phyloP scores from a whole-genome alignment of 2,888 invertebrate species.

The Drosophila algonquin region DNA sequence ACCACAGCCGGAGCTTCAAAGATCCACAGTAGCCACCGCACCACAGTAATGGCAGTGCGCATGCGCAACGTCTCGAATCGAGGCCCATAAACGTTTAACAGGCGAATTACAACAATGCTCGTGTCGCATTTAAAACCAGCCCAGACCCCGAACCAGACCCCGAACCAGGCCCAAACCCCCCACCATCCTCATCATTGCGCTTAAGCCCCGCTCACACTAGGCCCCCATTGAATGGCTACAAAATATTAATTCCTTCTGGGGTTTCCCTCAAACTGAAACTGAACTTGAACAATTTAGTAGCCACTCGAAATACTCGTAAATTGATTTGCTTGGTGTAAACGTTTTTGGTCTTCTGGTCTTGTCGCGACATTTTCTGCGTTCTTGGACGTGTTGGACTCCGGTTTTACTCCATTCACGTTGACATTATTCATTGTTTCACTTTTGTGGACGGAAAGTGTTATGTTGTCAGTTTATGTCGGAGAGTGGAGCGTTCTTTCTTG shows the following conservation, averaged over 20 bases:
- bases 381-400: conserved; percentile 38
- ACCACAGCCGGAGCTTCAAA: background rate
- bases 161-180: background rate
- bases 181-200: background rate
- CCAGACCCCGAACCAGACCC: background rate
- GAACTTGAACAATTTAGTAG: conserved; percentile 9
- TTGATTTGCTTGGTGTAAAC: conserved; percentile 6
- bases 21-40: conserved; percentile 17
- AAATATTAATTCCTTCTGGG: conserved; percentile 12
- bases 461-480: conserved; percentile 30
- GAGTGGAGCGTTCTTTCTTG: conserved; percentile 57
- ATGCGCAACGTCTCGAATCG: conserved; percentile 44
- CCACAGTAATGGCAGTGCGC: conserved; percentile 28
- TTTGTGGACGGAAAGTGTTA: conserved; percentile 17
- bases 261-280: background rate
- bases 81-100: conserved; percentile 46
- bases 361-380: conserved; percentile 38
- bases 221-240: conserved; percentile 16
- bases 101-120: conserved; percentile 46
- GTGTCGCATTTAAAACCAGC: conserved; percentile 41
- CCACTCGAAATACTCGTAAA: background rate
- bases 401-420: conserved; percentile 43
- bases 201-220: conserved; percentile 23
- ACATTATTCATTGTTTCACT: conserved; percentile 45
- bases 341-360: conserved; percentile 19